Percentiles rank a stretch among this genome's conserved stretches.
Conservation (phyloP, 2,797 vertebrate species). For the Bucorvus abyssinicus region DNA sequence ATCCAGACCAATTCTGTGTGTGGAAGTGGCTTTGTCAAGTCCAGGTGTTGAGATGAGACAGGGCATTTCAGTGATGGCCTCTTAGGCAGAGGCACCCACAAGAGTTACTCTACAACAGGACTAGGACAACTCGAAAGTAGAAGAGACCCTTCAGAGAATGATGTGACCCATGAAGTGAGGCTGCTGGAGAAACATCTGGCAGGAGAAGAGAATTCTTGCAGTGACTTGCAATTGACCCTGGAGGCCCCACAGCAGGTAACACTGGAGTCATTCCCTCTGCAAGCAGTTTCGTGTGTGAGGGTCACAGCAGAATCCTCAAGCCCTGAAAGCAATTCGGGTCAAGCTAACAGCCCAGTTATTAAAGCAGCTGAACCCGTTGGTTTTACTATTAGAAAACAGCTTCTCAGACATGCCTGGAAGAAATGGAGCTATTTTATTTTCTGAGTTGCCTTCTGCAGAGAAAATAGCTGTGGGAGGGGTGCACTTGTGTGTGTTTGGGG, state of each 20-base stretch:
- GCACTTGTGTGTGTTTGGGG: not conserved
- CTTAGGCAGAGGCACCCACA: not conserved
- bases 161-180: not conserved
- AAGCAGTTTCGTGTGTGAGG: not conserved
- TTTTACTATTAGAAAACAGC: not conserved
- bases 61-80: not conserved
- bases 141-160: not conserved
- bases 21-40: not conserved
- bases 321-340: not conserved
- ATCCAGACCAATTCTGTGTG: accelerated
- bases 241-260: not conserved
- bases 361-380: not conserved
- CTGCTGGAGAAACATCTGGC: not conserved
- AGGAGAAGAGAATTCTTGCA: not conserved
- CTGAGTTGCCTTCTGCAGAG: not conserved
- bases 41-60: not conserved
- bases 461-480: not conserved
- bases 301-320: not conserved
- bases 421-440: not conserved
- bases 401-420: not conserved
- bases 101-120: not conserved
- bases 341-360: not conserved
- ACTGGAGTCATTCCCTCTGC: not conserved
- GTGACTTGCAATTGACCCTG: not conserved
- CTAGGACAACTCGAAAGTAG: not conserved